Conservation (phyloP, 1,140 invertebrate genomes). For the Bombus affinis region DNA sequence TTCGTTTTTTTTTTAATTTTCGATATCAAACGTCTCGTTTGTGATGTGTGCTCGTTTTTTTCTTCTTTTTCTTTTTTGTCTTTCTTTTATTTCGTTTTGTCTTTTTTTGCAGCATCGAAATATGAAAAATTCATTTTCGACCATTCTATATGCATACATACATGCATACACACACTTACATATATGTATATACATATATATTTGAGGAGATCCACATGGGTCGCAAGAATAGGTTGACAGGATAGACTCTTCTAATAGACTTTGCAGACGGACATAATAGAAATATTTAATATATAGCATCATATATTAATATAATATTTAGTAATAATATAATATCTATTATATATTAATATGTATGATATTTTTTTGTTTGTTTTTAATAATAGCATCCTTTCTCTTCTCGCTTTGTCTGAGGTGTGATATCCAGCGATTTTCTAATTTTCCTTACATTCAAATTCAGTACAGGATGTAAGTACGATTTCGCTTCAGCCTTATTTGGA, state of each 20-base stretch:
- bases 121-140: constrained; percentile 49
- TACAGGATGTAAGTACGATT: constrained; percentile 50
- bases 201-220: constrained; percentile 70
- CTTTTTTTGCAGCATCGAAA: constrained; percentile 27
- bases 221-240: constrained; percentile 73
- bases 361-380: constrained; percentile 57
- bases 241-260: constrained; percentile 82
- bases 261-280: constrained; percentile 82
- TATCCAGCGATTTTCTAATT: constrained; percentile 60
- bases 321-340: constrained; percentile 76
- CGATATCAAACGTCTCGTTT: constrained; percentile 2
- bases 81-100: neutral
- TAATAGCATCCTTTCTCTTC: constrained; percentile 55
- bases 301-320: constrained; percentile 75
- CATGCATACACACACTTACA: constrained; percentile 58
- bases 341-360: constrained; percentile 73
- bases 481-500: constrained; percentile 63
- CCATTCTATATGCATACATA: constrained; percentile 54
- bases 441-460: constrained; percentile 26
- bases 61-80: neutral
- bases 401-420: constrained; percentile 60
- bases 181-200: constrained; percentile 62
- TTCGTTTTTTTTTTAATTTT: neutral
- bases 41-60: constrained; percentile 14
- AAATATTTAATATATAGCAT: constrained; percentile 81